These are phyloP conservation scores for Aldrovandia affinis DNA, from an alignment of 2,797 vertebrate species.

Conservation along the genomic window DNA sequence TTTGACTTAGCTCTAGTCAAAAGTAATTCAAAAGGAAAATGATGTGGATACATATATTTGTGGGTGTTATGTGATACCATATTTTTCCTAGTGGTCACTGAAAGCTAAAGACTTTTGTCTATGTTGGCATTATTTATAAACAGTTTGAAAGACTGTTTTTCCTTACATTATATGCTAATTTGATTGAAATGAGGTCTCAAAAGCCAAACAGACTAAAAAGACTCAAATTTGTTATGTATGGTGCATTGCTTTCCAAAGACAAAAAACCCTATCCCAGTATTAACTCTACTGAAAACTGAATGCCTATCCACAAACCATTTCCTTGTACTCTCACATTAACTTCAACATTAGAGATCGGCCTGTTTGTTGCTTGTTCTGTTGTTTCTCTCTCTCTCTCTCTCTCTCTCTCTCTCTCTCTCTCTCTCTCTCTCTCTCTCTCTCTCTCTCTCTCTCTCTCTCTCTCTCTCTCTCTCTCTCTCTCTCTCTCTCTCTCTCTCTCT, in stretches of 20 bases:
- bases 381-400: too few relatives aligned
- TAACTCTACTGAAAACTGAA: background rate
- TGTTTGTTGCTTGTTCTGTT: background rate
- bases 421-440: too few relatives aligned
- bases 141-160: background rate
- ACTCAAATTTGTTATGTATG: background rate
- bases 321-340: background rate
- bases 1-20: background rate
- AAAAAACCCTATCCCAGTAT: background rate
- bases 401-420: too few relatives aligned
- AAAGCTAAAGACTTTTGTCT: background rate
- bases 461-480: background rate
- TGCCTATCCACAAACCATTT: background rate
- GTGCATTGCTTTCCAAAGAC: background rate
- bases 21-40: background rate
- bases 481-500: background rate
- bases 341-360: constrained; percentile 4
- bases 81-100: background rate
- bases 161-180: background rate
- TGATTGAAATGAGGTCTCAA: constrained; percentile 12
- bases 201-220: background rate
- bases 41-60: too few relatives aligned
- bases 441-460: too few relatives aligned
- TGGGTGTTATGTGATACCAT: background rate
- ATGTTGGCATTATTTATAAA: background rate